phyloP scores from a whole-genome alignment of 2,888 invertebrate species.

The Scrobipalpa atriplicella region DNA sequence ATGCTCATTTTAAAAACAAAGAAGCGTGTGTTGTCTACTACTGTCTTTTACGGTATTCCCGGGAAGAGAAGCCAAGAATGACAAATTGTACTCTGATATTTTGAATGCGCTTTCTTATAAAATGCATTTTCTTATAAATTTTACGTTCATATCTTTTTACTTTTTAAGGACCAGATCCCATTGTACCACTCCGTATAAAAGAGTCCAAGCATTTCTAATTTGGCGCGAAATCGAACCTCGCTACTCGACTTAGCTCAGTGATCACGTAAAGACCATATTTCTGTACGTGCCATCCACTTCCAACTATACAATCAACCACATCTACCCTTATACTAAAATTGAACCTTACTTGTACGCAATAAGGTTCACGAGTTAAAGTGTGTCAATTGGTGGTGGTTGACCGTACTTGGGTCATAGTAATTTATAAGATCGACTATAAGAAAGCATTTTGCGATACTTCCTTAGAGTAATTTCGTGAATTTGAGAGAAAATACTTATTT shows the following conservation, averaged over 20 bases:
- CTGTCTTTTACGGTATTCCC: too few species aligned
- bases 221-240: constrained; percentile 5
- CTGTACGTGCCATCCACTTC: background rate
- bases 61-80: too few species aligned
- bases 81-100: too few species aligned
- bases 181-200: background rate
- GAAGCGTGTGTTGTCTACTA: too few species aligned
- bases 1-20: too few species aligned
- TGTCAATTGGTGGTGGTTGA: background rate
- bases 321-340: background rate
- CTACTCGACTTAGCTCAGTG: background rate
- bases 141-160: background rate
- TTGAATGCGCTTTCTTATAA: too few species aligned
- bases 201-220: constrained; percentile 7
- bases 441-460: background rate
- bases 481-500: background rate
- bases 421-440: background rate
- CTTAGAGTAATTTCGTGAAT: background rate
- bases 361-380: background rate
- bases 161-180: too few species aligned
- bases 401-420: background rate
- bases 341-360: background rate
- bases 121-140: too few species aligned
- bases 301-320: background rate
- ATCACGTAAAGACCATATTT: constrained; percentile 3